Evolutionary conservation across 2,888 invertebrate species (phyloP), one percentile per base, ranked within the genome.

Genomic region (Desoria tigrina): DNA sequence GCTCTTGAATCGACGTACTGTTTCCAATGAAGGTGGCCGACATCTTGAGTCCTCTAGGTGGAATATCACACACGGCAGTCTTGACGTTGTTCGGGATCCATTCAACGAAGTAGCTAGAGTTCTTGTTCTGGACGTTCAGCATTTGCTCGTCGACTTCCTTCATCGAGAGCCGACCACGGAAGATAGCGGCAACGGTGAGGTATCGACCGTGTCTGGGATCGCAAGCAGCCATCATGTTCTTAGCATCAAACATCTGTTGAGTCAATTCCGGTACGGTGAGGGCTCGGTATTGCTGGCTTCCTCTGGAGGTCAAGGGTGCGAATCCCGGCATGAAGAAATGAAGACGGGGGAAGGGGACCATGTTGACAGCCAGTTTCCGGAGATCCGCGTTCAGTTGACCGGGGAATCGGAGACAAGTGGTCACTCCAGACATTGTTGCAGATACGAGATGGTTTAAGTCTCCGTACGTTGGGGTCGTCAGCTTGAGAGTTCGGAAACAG

Each of bases 271-370:
- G 92, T 1, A 94, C 94, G 51, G 93, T 91, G 61, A 92, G 84
- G 42, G 94, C 88, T 78, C 94, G 86, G 28, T 27, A 62, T 78
- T 92, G 91, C 80, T 94, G 92, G 78, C 89, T 90, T 73, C 90
- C 93, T 77, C 93, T 87, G 1, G 88, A 91, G 28, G 94, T 94
- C 37, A 95, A 84, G 0, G 95, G 95, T 0, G 95, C 95, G 82
- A 95, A 96, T 16, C 94, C 39, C 79, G 94, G 92, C 90, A 94
- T 94, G 83, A 94, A 94, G 85, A 94, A 94, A 82, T 94, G 94
- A 55, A 94, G 86, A 79, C 94, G 89, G 2, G 95, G 95, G 87
- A 96, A 96, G 60, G 95, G 95, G 27, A 96, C 95, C 95, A 96
- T 95, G 85, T 95, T 96, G 62, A 95, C 93, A 45, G 92, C 92